Evolutionary conservation across 2,113 vertebrate species (phyloP).

Genomic region (Nerophis lumbriciformis): DNA sequence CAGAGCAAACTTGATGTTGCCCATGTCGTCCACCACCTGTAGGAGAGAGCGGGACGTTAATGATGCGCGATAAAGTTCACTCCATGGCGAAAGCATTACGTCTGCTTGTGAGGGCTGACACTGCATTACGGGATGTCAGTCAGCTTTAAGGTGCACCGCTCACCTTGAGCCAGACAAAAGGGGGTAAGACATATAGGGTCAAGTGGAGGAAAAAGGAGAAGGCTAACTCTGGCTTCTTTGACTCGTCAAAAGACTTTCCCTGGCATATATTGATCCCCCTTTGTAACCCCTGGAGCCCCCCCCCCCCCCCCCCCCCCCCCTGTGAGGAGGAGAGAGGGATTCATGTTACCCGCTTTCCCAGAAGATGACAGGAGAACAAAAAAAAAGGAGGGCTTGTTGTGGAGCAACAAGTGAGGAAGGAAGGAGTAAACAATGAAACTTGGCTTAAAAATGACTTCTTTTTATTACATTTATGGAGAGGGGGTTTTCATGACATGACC

Average conservation of each 20-base stretch:
- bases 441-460: neutral
- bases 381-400: slow-evolving; percentile 40
- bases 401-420: slow-evolving; percentile 15
- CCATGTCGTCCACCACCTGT: slow-evolving; percentile 87
- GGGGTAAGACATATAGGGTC: slow-evolving; percentile 12
- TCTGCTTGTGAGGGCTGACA: neutral
- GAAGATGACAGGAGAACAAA: slow-evolving; percentile 45
- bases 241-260: slow-evolving; percentile 65
- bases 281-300: slow-evolving; percentile 48
- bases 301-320: no score
- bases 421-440: slow-evolving; percentile 14
- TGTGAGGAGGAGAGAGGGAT: slow-evolving; percentile 41
- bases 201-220: slow-evolving; percentile 36
- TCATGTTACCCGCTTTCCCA: slow-evolving; percentile 57
- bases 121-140: slow-evolving; percentile 24
- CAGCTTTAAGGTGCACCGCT: slow-evolving; percentile 38
- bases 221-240: slow-evolving; percentile 57
- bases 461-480: neutral
- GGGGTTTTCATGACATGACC: no score
- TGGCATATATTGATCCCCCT: slow-evolving; percentile 67
- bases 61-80: neutral
- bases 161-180: slow-evolving; percentile 43
- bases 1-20: slow-evolving; percentile 80
- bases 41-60: slow-evolving; percentile 18
- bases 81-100: neutral